Percentiles rank a stretch among this genome's conserved stretches.
Evolutionary conservation across 2,888 invertebrate genomes (phyloP).

Genomic region (Drosophila parthenogenetica): DNA sequence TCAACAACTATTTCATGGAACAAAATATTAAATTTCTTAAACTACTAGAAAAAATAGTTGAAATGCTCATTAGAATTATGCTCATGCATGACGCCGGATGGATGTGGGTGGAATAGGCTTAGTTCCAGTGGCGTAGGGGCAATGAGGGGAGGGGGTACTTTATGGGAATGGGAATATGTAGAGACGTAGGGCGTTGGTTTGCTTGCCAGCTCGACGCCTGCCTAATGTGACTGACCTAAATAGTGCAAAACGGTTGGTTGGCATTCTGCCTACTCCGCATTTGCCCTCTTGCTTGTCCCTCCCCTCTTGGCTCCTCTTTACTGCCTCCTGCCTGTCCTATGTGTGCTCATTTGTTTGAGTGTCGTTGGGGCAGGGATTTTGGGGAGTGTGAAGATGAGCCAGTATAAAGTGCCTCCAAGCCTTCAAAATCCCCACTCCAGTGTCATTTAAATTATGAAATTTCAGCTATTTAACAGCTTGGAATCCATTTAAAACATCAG

Average conservation of each 20-base stretch:
- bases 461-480: slow-evolving; percentile 71
- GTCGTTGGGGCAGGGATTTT: slow-evolving; percentile 10
- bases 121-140: neutral
- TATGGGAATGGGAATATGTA: slow-evolving; percentile 6
- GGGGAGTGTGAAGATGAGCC: slow-evolving; percentile 41
- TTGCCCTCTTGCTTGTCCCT: neutral
- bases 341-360: slow-evolving; percentile 73
- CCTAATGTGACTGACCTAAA: slow-evolving; percentile 83
- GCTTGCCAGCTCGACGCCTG: slow-evolving; percentile 62
- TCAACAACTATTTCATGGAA: slow-evolving; percentile 51
- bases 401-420: slow-evolving; percentile 52
- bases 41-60: slow-evolving; percentile 32
- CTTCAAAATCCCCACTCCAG: slow-evolving; percentile 30
- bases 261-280: slow-evolving; percentile 37
- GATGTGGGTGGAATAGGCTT: slow-evolving; percentile 20
- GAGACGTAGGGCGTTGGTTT: slow-evolving; percentile 28
- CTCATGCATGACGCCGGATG: slow-evolving; percentile 36
- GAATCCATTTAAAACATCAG: slow-evolving; percentile 68
- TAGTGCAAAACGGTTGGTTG: slow-evolving; percentile 67
- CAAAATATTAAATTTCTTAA: slow-evolving; percentile 55
- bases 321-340: slow-evolving; percentile 15
- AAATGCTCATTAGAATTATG: slow-evolving; percentile 77
- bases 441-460: slow-evolving; percentile 72
- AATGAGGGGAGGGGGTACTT: neutral
- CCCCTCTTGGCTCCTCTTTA: neutral